Evolutionary conservation across 2,113 vertebrate species (phyloP).

Genomic region (Tringa solitaria): DNA sequence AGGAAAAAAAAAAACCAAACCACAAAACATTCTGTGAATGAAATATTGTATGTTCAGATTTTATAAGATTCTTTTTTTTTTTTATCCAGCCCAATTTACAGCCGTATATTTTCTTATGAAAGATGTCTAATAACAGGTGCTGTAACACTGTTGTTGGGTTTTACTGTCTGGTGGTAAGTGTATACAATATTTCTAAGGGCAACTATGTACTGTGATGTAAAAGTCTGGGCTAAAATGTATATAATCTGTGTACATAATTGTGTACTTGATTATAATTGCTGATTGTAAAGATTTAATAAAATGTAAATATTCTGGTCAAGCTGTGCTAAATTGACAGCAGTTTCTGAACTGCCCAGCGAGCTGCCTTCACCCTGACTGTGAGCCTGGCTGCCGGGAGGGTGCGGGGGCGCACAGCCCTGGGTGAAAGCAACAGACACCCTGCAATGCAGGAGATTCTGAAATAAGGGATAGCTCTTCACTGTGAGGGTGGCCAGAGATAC

Average conservation of each 20-base stretch:
- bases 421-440: accelerated
- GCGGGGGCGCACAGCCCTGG: too few relatives aligned
- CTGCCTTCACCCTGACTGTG: background rate
- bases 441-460: background rate
- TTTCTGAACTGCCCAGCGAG: too few relatives aligned
- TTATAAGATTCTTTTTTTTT: conserved; percentile 72
- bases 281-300: conserved; percentile 89
- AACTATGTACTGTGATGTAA: conserved; percentile 81
- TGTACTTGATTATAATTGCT: conserved; percentile 83
- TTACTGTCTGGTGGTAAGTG: conserved; percentile 70
- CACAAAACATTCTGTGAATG: conserved; percentile 79
- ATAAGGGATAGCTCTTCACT: too few relatives aligned
- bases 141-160: conserved; percentile 74
- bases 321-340: background rate
- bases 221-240: conserved; percentile 82
- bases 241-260: conserved; percentile 83
- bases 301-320: conserved; percentile 80
- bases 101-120: conserved; percentile 80
- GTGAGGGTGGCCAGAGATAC: background rate
- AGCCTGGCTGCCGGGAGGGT: background rate
- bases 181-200: conserved; percentile 76
- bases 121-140: conserved; percentile 76
- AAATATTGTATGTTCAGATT: conserved; percentile 77
- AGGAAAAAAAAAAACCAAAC: background rate
- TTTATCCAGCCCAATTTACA: conserved; percentile 77